These are phyloP conservation scores for Grus americana DNA, from an alignment of 2,113 vertebrate species.

Conservation along the genomic window DNA sequence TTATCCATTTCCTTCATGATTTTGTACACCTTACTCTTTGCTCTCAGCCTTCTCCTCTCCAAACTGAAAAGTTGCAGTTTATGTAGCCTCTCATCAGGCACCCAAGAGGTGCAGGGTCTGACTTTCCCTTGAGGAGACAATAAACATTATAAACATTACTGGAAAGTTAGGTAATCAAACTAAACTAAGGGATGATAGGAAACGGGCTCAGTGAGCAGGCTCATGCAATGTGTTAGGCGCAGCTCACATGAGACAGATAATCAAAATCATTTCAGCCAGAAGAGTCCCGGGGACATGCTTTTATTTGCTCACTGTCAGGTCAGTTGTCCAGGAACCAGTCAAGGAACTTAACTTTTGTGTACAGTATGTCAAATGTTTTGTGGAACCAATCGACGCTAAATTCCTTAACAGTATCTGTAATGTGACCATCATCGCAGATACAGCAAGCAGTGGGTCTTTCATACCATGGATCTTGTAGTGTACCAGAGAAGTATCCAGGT, in stretches of 20 bases:
- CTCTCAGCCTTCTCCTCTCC: neutral
- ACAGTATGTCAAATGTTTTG: neutral
- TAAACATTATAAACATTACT: neutral
- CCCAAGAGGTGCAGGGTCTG: neutral
- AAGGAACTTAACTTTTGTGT: neutral
- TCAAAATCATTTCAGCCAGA: neutral
- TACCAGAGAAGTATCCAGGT: neutral
- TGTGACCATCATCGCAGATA: neutral
- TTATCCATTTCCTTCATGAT: neutral
- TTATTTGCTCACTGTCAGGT: neutral
- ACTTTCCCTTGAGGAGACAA: neutral
- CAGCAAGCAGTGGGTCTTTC: neutral
- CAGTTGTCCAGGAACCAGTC: neutral
- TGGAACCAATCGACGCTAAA: neutral
- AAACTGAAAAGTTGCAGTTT: neutral
- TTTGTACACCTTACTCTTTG: neutral
- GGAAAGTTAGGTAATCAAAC: neutral
- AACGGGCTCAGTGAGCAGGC: neutral
- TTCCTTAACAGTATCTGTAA: neutral
- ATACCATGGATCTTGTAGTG: neutral
- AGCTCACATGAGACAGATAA: neutral
- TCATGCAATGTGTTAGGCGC: neutral
- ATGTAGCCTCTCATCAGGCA: neutral
- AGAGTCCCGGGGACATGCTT: neutral
- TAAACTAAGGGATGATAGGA: neutral